phyloP scores from a whole-genome alignment of 2,797 vertebrate genomes.

The Rhyacichthys aspro region DNA sequence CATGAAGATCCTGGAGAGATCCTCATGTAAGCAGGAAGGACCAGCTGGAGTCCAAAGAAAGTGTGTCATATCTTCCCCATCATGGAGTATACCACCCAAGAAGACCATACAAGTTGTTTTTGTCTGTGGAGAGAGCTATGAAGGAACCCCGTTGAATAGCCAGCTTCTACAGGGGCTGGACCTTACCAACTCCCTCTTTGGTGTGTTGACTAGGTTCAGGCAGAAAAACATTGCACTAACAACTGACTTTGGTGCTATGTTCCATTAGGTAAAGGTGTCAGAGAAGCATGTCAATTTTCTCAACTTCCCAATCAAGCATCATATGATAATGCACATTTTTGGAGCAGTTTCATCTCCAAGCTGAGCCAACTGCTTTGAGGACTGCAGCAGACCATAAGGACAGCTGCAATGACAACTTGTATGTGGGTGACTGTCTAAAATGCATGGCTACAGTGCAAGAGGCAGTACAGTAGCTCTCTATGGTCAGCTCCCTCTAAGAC shows the following conservation, averaged over 20 bases:
- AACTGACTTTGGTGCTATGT: not conserved
- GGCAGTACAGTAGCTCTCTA: too few relatives aligned
- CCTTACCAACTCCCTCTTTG: constrained; percentile 8
- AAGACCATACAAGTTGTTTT: constrained; percentile 13
- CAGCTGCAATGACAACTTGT: not conserved
- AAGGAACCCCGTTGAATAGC: not conserved
- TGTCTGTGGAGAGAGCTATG: constrained; percentile 8
- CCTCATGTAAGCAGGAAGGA: not conserved
- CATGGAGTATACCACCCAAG: constrained; percentile 22
- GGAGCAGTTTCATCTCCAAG: constrained; percentile 7
- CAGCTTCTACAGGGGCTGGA: constrained; percentile 14
- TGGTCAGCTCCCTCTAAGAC: too few relatives aligned
- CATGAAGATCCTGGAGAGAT: not conserved
- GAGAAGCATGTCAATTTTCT: not conserved
- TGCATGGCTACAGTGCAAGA: not conserved
- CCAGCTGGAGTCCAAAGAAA: not conserved
- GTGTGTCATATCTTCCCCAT: constrained; percentile 11
- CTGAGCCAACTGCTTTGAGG: not conserved
- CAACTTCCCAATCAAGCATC: too few relatives aligned
- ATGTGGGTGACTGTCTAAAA: constrained; percentile 1
- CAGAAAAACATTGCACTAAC: not conserved
- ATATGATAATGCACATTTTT: constrained; percentile 9
- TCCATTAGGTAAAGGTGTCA: constrained; percentile 6
- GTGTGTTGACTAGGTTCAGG: constrained; percentile 12
- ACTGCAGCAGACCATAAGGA: not conserved